Conservation (phyloP, 92 coral and sea anemone species). For the Pocillopora grandis region DNA sequence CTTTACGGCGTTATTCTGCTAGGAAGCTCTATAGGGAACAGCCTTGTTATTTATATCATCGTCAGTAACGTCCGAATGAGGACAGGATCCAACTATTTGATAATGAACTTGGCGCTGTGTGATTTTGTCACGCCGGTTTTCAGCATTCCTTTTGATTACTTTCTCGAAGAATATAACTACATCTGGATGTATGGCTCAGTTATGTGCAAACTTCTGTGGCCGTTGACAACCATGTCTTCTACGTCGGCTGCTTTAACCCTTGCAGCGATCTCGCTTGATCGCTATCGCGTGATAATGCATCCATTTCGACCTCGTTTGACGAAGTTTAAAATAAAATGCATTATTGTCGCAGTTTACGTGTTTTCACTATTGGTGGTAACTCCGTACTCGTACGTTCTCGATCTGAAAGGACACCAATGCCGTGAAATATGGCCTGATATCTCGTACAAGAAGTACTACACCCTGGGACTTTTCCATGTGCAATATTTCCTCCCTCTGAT, state of each 20-base stretch:
- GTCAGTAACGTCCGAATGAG: slow-evolving; percentile 70
- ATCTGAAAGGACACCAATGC: slow-evolving; percentile 50
- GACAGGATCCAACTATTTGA: slow-evolving; percentile 73
- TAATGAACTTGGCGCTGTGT: slow-evolving; percentile 86
- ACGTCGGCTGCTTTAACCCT: slow-evolving; percentile 86
- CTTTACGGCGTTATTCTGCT: slow-evolving; percentile 72
- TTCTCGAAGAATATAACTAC: slow-evolving; percentile 64
- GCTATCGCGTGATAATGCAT: slow-evolving; percentile 91
- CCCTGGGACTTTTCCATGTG: slow-evolving; percentile 65
- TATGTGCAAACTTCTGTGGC: slow-evolving; percentile 86
- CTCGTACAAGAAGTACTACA: slow-evolving; percentile 65
- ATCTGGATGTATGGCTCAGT: slow-evolving; percentile 80
- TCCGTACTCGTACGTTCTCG: slow-evolving; percentile 75
- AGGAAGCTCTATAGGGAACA: slow-evolving; percentile 84
- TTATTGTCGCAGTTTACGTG: slow-evolving; percentile 57
- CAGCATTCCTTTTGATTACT: slow-evolving; percentile 85
- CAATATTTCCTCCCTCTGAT: slow-evolving; percentile 82
- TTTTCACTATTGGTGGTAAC: slow-evolving; percentile 66
- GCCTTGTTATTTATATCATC: slow-evolving; percentile 84
- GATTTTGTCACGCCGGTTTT: slow-evolving; percentile 89
- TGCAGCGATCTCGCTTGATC: slow-evolving; percentile 89
- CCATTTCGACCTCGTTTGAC: slow-evolving; percentile 87
- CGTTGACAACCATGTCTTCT: slow-evolving; percentile 74
- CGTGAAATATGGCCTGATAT: slow-evolving; percentile 72
- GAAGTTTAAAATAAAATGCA: slow-evolving; percentile 65